Evolutionary conservation across 2,797 vertebrate species (phyloP), one percentile per base, ranked within the genome.

Genomic region (Halcyon chelicuti): DNA sequence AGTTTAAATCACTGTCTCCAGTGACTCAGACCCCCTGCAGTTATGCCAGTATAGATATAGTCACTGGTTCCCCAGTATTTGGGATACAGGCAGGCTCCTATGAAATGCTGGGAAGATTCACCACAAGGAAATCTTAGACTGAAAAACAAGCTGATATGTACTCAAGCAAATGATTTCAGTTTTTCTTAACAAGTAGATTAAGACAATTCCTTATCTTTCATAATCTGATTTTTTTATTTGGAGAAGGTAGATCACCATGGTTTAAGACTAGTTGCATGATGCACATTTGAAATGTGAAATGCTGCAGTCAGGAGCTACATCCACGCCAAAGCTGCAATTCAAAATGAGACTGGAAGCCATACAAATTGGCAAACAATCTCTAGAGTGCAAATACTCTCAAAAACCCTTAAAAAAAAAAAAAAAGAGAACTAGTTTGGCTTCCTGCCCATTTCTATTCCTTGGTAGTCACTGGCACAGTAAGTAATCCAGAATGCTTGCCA

Each of bases 11-110:
- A 77, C 58, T 81, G 73, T 37, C 63, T 86, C 58, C 46, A 83
- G 86, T 93, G 91, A 96, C 85, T 95, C 95, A 91, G 85, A 94
- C 82, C 39, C 68, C 86, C 73, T 80, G 82, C 42, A 84, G 79
- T 79, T 91, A 49, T 40, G 47, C 42, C 70, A 81, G 49, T 23
- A 61, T 1, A 79, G 80, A 92, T 73, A 60, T 1, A 90, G 47
- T 72, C 76, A 72, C 88, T 33, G 55, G 77, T 49, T 86, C 55
- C 62, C 75, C 70, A n/a, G 35, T 7, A 52, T 46, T 0, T 81
- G 39, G 0, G 1, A 70, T 35, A 78, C 2, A 73, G 40, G 7
- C 35, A 88, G 13, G 29, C 23, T 87, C 7, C 72, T 54, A 12
- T 7, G 42, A 89, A 76, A 91, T 17, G 54, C n/a, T 39, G 42